Percentiles rank a stretch among this genome's conserved stretches.
phyloP scores from a whole-genome alignment of 2,888 invertebrate genomes.

The Acanthosepion esculentum region DNA sequence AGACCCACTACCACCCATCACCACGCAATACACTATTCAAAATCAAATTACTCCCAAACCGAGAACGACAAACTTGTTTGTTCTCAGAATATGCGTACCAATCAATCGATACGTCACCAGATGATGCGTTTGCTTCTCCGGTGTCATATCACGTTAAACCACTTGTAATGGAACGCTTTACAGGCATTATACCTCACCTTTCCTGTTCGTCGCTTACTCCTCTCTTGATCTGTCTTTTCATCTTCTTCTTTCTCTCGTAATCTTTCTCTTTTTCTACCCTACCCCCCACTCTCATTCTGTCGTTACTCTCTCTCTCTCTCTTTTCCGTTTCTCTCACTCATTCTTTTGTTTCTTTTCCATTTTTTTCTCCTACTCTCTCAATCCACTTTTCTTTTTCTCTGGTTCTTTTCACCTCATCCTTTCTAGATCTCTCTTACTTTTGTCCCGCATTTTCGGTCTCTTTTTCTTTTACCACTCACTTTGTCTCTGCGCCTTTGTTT shows the following conservation, averaged over 20 bases:
- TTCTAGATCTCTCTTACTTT: background rate
- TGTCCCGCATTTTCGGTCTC: background rate
- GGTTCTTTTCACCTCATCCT: background rate
- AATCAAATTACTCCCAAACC: background rate
- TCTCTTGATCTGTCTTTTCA: background rate
- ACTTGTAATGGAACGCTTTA: background rate
- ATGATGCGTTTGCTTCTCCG: background rate
- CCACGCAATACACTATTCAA: background rate
- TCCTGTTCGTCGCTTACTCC: background rate
- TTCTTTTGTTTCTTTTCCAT: background rate
- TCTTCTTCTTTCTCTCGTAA: background rate
- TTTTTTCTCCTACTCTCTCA: no score
- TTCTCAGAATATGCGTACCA: background rate
- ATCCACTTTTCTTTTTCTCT: background rate
- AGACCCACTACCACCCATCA: no score
- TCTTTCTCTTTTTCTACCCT: background rate
- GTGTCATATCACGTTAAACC: background rate
- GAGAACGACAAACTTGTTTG: background rate
- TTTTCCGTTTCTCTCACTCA: background rate
- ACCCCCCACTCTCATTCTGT: background rate
- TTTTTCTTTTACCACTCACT: background rate
- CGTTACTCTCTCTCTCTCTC: background rate
- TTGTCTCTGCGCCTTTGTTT: rapidly evolving
- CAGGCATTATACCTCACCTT: background rate
- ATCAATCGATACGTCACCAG: background rate